Conservation (phyloP, 2,113 vertebrate genomes). For the Cyprinus carpio region DNA sequence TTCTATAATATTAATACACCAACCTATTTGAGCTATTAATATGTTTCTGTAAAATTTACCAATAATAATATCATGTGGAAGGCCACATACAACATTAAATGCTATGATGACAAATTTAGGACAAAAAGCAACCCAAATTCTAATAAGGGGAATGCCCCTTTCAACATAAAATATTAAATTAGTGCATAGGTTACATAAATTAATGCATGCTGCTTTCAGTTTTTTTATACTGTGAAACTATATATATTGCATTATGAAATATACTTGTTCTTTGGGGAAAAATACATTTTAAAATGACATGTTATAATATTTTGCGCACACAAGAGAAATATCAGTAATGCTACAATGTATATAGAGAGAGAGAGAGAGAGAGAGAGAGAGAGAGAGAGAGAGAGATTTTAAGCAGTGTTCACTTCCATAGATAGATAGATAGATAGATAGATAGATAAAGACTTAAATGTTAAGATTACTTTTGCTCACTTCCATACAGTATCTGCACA, state of each 20-base stretch:
- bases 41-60: neutral
- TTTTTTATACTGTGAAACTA: neutral
- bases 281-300: too few species aligned
- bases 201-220: neutral
- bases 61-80: neutral
- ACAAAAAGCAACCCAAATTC: neutral
- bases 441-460: neutral
- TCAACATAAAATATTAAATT: neutral
- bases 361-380: neutral
- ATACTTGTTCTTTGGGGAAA: neutral
- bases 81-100: neutral
- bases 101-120: neutral
- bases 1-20: neutral
- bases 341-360: neutral
- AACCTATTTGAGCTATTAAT: neutral
- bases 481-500: neutral
- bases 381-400: neutral
- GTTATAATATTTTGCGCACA: neutral
- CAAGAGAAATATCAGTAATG: neutral
- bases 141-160: neutral
- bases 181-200: neutral
- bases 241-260: neutral
- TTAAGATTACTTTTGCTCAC: neutral
- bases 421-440: conserved; percentile 7
- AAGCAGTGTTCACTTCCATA: neutral